phyloP scores from a whole-genome alignment of 2,797 vertebrate species.

The Prunella strophiata region DNA sequence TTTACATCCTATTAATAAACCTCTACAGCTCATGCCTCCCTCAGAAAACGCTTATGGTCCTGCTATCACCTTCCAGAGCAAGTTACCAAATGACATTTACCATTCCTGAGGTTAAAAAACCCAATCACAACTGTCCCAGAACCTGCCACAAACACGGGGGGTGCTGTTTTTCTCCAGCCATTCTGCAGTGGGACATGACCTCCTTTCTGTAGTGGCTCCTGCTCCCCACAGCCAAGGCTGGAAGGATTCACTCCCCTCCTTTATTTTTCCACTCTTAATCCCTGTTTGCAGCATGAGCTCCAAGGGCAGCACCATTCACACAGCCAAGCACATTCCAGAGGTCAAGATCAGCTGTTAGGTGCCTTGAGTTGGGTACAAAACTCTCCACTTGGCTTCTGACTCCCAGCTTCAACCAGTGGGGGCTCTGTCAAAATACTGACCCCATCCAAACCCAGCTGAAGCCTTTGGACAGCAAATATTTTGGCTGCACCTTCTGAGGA shows the following conservation, averaged over 20 bases:
- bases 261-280: neutral
- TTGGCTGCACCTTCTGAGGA: neutral
- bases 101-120: neutral
- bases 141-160: neutral
- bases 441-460: neutral
- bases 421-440: neutral
- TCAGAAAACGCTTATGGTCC: neutral
- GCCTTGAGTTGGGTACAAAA: neutral
- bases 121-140: neutral
- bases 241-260: neutral
- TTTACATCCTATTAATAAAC: conserved; percentile 51
- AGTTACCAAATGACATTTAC: neutral
- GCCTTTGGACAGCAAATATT: neutral
- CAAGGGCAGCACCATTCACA: neutral
- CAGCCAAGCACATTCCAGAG: neutral
- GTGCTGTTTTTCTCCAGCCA: neutral
- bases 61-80: neutral
- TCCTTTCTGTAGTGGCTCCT: neutral
- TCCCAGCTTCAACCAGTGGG: neutral
- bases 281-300: neutral
- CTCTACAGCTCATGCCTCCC: neutral
- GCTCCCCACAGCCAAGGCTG: neutral
- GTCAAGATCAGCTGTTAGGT: neutral
- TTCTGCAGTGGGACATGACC: neutral
- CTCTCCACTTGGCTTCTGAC: neutral